Evolutionary conservation across 2,797 vertebrate species (phyloP), one percentile per base, ranked within the genome.

Genomic region (Crocodylus rhombifer): DNA sequence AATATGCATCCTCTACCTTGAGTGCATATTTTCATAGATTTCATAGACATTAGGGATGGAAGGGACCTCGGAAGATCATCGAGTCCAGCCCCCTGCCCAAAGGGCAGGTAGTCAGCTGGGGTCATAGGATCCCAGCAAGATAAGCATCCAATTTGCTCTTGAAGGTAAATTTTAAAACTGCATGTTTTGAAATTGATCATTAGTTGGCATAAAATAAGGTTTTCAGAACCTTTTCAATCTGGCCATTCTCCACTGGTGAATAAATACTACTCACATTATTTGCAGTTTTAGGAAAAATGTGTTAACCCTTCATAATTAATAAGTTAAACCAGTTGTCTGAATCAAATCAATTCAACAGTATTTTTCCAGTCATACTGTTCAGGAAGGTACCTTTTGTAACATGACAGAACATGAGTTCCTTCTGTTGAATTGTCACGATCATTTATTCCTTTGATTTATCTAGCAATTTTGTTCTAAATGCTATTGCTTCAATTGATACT

Each of bases 191-290:
- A 82, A 82, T 21, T 23, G 86, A 42, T 42, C 42, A 42, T 42
- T 51, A 73, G 14, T 42, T 73, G 23, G 13, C 89, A 78, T 73
- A 87, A 96, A 93, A 95, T 92, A 96, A 94, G 95, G 95, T 94
- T 93, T 96, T 93, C 89, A 4, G 14, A 14, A 26, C 67, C 5
- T 7, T 7, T 14, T 42, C 36, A 15, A 14, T 42, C 21, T 36
- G 67, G 89, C 88, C 80, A 87, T 95, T 92, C 23, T 21, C 2
- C 79, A 8, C 81, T 82, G 65, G 16, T 33, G 83, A 7, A 74
- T 88, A 63, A 63, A 75, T 21, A 58, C 12, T 42, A 73, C 26
- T 73, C 10, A 14, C 42, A 51, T 2, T 71, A 71, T 51, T 73
- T 16, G 14, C 33, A 42, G 69, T 8, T 23, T 73, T 25, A 23